These are phyloP conservation scores for Hippasteria phrygiana DNA, from an alignment of 53 echinoderm and acorn worm genomes.

Conservation along the genomic window DNA sequence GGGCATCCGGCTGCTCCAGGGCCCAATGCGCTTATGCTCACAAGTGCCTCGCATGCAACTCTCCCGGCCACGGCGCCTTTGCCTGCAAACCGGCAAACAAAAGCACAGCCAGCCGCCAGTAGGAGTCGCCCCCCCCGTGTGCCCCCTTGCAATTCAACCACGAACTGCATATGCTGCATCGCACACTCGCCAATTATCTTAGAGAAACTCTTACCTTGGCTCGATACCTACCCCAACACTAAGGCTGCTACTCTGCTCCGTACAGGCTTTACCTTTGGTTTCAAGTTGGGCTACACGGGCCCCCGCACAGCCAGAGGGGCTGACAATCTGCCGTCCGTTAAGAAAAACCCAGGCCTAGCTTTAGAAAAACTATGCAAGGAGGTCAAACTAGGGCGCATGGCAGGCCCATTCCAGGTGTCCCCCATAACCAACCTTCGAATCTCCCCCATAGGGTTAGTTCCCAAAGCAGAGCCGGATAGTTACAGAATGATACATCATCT, in stretches of 20 bases:
- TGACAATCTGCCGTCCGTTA: not conserved
- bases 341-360: not conserved
- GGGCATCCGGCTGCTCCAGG: not conserved
- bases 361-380: not conserved
- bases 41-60: not conserved
- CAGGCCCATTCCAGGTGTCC: not conserved
- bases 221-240: not conserved
- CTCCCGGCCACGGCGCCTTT: not conserved
- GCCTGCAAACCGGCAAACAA: not conserved
- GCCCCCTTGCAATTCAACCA: not conserved
- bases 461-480: not conserved
- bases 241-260: not conserved
- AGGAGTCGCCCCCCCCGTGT: not conserved
- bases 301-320: not conserved
- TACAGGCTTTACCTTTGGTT: not conserved
- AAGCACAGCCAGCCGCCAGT: not conserved
- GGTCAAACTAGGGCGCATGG: slow-evolving; percentile 10
- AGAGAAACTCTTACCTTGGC: not conserved
- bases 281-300: not conserved
- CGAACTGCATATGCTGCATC: not conserved
- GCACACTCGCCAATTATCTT: not conserved
- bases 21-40: not conserved
- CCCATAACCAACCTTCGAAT: not conserved
- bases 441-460: slow-evolving; percentile 27
- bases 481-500: slow-evolving; percentile 16